Evolutionary conservation across 2,797 vertebrate species (phyloP), one percentile per base, ranked within the genome.

Genomic region (Lophius americanus): DNA sequence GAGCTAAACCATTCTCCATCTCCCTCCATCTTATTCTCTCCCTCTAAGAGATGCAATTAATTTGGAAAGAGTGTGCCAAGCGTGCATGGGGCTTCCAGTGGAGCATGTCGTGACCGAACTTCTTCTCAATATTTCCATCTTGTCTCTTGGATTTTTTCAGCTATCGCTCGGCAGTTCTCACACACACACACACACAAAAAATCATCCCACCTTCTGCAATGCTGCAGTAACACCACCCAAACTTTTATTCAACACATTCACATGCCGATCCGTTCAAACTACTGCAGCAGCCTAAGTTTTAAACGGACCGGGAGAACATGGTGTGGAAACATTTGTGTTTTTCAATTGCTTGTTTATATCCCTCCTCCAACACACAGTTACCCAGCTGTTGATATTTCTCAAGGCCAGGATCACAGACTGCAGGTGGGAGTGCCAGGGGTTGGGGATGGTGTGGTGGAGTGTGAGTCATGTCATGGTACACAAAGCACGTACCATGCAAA

Each of bases 31-130:
- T 87, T 84, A 68, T 84, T 72, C 88, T 89, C 88, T 92, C 90
- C 87, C 93, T 93, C 76, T 76, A 92, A 80, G 91, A 93, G 92
- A 94, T 91, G 92, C 93, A 94, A 94, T 94, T 94, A 94, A 94
- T 94, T 93, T 85, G 83, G 92, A 91, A 89, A 78, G 91, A 92
- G 90, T 83, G 89, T 93, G 93, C 92, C 93, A 94, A 93, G 92
- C 92, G 91, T 90, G 87, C 89, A 92, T 92, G 91, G 73, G 83
- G 79, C 65, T 82, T 85, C 78, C 32, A 37, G 86, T 83, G 85
- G 68, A 57, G 73, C 70, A 61, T 69, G 49, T 80, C 78, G 79
- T 81, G 76, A 85, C 84, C 79, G 80, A 86, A 85, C 88, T 81
- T 85, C 73, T 73, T 81, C 76, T 78, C 79, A 73, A 81, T 78